Evolutionary conservation across 1,140 invertebrate genomes (phyloP), one percentile per base, ranked within the genome.

Genomic region (Meloidogyne floridensis): DNA sequence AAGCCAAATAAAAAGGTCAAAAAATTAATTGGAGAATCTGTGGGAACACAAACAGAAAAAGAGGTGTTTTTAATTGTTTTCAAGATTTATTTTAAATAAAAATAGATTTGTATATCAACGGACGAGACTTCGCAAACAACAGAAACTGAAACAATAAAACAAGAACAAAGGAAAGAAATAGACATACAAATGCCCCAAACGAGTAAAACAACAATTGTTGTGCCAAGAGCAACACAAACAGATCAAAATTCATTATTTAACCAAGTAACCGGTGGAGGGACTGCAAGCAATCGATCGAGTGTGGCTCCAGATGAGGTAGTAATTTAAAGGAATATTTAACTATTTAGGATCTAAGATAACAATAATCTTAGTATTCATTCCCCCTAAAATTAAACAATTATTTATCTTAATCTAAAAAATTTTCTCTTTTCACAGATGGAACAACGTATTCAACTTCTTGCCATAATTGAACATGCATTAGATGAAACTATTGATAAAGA

Each of bases 401-500:
- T 32, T 32, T 32, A 32, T 32, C 32, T 32, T 32, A 32, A 32
- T 32, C 32, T 32, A 32, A 74, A 69, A 81, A 77, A 74, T 7
- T n/a, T 13, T 13, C 43, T 7, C 47, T 54, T 18, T n/a, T 47
- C 18, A 83, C 72, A 85, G 82, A 53, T 80, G 11, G 84, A 82
- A 70, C 65, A 85, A 54, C 79, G 80, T 69, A 77, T 53, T 51
- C 70, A 84, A 80, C 80, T 85, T 13, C 42, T 86, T 11, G 78
- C 84, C n/a, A 74, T 83, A n/a, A 83, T 86, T 20, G 84, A 85
- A 42, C 76, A 77, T 70, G 84, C 84, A 7, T 76, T 85, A n/a
- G 77, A 85, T 32, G 84, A 85, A 81, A 85, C 84, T 11, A 86
- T 85, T 75, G 84, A 85, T 51, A 74, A 72, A 75, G 56, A 85